A percentile compares a stretch with the other conserved stretches of the same genome.
Conservation (phyloP, 2,797 vertebrate species). For the Urosaurus nigricauda region DNA sequence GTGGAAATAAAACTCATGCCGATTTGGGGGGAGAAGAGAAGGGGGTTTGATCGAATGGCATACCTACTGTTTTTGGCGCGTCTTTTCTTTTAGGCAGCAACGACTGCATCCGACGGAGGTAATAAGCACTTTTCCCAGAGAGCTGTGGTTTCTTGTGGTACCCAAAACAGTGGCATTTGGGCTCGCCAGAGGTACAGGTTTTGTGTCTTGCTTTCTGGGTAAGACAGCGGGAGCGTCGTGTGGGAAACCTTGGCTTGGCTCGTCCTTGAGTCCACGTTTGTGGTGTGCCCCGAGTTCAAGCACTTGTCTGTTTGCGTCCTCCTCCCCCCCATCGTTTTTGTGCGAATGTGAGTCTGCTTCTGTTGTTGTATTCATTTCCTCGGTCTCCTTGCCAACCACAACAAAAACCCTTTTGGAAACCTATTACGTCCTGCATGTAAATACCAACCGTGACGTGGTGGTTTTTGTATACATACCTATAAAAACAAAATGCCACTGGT, state of each 20-base stretch:
- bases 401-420: slow-evolving; percentile 28
- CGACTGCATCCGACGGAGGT: neutral
- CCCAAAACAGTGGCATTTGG: neutral
- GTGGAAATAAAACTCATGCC: slow-evolving; percentile 45
- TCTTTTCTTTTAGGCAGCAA: slow-evolving; percentile 4
- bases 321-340: neutral
- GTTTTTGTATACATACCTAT: neutral
- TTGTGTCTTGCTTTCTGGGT: neutral
- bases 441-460: slow-evolving; percentile 1
- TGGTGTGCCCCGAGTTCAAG: neutral
- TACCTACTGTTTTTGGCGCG: slow-evolving; percentile 53
- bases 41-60: neutral
- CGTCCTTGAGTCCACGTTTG: too few relatives aligned
- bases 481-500: neutral
- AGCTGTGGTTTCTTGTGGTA: too few relatives aligned
- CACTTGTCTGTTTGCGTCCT: neutral
- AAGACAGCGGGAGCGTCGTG: fast-evolving
- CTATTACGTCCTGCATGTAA: slow-evolving; percentile 18
- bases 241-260: too few relatives aligned
- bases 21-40: neutral
- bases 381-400: slow-evolving; percentile 56
- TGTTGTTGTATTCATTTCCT: slow-evolving; percentile 54
- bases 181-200: neutral
- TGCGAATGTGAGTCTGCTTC: slow-evolving; percentile 9
- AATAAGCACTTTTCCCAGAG: neutral